Conservation (phyloP, 2,797 vertebrate genomes). For the Amniataba percoides region DNA sequence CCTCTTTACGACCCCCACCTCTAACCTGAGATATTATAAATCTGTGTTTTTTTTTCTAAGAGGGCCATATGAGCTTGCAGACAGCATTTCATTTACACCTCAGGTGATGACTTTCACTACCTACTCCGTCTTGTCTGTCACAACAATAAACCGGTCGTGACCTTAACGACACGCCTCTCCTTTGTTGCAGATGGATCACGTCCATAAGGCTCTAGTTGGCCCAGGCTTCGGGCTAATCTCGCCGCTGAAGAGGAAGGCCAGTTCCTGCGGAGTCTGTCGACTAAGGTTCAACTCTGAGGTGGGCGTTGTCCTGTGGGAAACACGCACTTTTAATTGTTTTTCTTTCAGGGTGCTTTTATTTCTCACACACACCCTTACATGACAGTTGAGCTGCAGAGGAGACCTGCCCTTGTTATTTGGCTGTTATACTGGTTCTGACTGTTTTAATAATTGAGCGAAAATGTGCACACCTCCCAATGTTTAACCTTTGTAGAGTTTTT, state of each 20-base stretch:
- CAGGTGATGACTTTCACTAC: conserved; percentile 26
- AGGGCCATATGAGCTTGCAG: neutral
- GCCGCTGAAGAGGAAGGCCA: conserved; percentile 91
- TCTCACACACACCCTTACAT: conserved; percentile 60
- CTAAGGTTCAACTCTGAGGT: conserved; percentile 96
- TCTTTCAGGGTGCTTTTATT: conserved; percentile 16
- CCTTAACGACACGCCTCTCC: neutral
- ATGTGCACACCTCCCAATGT: conserved; percentile 8
- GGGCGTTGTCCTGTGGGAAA: conserved; percentile 49
- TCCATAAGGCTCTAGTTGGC: conserved; percentile 92
- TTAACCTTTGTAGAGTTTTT: conserved; percentile 1
- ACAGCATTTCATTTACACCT: conserved; percentile 23
- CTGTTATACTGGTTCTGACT: conserved; percentile 43
- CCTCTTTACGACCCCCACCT: neutral
- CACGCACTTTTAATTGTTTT: conserved; percentile 27
- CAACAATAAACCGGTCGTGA: conserved; percentile 5
- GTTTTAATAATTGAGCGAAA: conserved; percentile 17
- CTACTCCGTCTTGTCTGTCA: conserved; percentile 11
- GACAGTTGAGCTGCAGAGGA: conserved; percentile 34
- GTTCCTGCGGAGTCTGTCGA: conserved; percentile 92
- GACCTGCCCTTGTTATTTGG: conserved; percentile 30
- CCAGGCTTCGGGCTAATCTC: conserved; percentile 89
- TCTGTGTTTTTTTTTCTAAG: conserved; percentile 12
- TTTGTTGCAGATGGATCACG: conserved; percentile 90
- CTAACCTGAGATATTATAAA: conserved; percentile 30